A percentile compares a stretch with the other conserved stretches of the same genome.
Evolutionary conservation across 2,113 vertebrate genomes (phyloP).

Genomic region (Muntiacus reevesi): DNA sequence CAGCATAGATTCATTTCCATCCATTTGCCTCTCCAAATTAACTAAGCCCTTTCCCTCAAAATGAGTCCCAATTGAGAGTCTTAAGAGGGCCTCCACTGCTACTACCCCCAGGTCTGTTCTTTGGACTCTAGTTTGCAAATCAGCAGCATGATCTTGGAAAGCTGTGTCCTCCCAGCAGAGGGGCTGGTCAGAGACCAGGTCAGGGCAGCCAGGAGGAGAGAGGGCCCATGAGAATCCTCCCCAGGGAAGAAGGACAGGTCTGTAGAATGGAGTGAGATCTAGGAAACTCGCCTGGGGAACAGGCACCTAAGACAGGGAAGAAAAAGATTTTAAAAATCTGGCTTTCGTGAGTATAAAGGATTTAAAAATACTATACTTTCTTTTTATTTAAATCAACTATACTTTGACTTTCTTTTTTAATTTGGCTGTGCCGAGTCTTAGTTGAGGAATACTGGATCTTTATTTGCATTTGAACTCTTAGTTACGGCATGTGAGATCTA

Average conservation of each 20-base stretch:
- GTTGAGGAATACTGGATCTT: not conserved
- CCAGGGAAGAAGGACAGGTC: not conserved
- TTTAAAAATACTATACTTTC: not conserved
- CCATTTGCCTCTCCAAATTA: not conserved
- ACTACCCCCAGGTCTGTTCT: not conserved
- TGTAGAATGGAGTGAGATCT: not conserved
- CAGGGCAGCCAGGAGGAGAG: not conserved
- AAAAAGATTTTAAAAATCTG: not conserved
- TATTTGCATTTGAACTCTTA: not conserved
- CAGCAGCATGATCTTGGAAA: not conserved
- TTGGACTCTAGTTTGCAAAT: not conserved
- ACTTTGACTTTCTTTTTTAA: not conserved
- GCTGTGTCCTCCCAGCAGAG: not conserved
- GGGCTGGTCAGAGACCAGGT: not conserved
- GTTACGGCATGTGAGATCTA: not conserved
- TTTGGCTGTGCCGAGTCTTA: not conserved
- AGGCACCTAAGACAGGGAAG: not conserved
- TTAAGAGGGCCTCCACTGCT: not conserved
- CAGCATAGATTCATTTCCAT: not conserved
- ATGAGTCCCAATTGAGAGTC: not conserved
- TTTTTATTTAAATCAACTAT: not conserved
- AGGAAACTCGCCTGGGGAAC: not conserved
- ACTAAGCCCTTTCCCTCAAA: not conserved
- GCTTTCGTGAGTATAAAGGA: not conserved
- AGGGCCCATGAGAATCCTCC: not conserved